phyloP scores from a whole-genome alignment of 1,140 invertebrate species.

The Bilobella aurantiaca region DNA sequence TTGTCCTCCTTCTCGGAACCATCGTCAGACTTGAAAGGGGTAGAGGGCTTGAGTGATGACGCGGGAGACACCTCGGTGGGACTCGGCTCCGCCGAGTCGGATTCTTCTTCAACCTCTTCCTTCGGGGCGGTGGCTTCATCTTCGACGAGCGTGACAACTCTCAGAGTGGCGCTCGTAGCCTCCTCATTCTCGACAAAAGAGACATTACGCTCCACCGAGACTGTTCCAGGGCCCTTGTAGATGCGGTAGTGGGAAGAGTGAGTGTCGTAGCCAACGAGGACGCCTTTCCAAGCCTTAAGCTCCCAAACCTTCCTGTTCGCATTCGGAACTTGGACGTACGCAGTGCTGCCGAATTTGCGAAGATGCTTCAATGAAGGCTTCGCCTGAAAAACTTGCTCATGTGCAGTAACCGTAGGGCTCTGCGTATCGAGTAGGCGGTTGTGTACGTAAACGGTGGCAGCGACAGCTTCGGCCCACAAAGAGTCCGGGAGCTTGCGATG shows the following conservation, averaged over 20 bases:
- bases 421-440: constrained; percentile 34
- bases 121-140: no score
- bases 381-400: constrained; percentile 33
- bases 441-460: constrained; percentile 35
- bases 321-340: constrained; percentile 25
- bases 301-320: constrained; percentile 29
- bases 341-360: constrained; percentile 36
- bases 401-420: constrained; percentile 23
- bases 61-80: no score
- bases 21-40: no score
- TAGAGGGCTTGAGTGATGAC: no score
- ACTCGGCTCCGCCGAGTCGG: not conserved
- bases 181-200: not conserved
- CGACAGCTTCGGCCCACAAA: constrained; percentile 35
- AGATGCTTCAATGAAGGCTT: constrained; percentile 36
- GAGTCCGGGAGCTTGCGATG: constrained; percentile 20
- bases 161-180: no score
- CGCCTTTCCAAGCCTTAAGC: constrained; percentile 25
- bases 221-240: not conserved
- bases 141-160: no score
- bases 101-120: not conserved
- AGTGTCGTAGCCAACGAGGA: constrained; percentile 35
- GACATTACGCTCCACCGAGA: not conserved
- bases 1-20: no score
- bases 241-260: not conserved